Conservation (phyloP, 1,140 invertebrate genomes). For the Geopemphigus sp. region DNA sequence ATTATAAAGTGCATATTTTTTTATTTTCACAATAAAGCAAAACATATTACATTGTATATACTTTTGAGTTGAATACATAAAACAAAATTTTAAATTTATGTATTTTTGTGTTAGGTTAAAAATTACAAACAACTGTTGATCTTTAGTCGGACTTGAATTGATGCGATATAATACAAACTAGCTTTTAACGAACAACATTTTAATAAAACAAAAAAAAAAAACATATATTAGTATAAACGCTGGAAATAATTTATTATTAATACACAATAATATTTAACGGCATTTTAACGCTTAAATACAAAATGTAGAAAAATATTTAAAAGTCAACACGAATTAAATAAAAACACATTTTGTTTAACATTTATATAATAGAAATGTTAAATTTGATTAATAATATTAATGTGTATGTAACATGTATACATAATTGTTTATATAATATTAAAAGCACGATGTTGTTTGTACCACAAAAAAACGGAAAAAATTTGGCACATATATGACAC, state of each 20-base stretch:
- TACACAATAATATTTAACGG: constrained; percentile 17
- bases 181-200: background rate
- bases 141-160: background rate
- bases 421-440: background rate
- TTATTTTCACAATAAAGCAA: constrained; percentile 27
- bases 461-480: background rate
- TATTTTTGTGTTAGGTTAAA: background rate
- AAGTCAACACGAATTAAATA: constrained; percentile 23
- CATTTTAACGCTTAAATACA: constrained; percentile 7
- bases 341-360: constrained; percentile 22
- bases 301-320: constrained; percentile 46
- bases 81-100: background rate
- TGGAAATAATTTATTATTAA: constrained; percentile 26
- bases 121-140: background rate
- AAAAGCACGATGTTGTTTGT: background rate
- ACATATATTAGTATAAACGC: constrained; percentile 1
- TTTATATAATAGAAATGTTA: background rate
- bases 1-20: constrained; percentile 9
- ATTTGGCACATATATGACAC: constrained; percentile 5
- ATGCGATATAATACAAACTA: background rate
- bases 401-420: too few species aligned
- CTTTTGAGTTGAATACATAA: background rate
- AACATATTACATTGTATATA: constrained; percentile 21
- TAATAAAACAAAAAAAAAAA: background rate
- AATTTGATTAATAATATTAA: background rate